Percentiles rank a stretch among this genome's conserved stretches.
phyloP scores from a whole-genome alignment of 1,140 invertebrate species.

The Eupristina koningsbergeri region DNA sequence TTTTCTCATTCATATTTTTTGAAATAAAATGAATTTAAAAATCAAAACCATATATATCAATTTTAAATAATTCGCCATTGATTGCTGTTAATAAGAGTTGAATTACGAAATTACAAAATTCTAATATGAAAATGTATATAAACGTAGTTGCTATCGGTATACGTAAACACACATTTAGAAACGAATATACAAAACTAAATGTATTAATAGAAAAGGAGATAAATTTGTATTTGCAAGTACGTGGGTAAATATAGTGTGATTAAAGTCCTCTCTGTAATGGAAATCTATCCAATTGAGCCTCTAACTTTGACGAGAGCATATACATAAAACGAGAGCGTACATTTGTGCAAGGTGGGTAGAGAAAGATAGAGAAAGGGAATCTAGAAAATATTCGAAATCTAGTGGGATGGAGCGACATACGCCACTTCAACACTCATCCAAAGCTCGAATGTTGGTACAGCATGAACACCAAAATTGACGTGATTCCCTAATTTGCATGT shows the following conservation, averaged over 20 bases:
- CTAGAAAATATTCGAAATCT: background rate
- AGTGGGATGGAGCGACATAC: background rate
- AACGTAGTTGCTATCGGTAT: background rate
- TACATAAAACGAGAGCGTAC: conserved; percentile 10
- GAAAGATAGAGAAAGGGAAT: background rate
- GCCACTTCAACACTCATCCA: conserved; percentile 3
- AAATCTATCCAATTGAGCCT: conserved; percentile 31
- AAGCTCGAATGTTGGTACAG: background rate
- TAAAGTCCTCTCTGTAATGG: conserved; percentile 34
- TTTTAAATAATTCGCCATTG: background rate
- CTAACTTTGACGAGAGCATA: conserved; percentile 29
- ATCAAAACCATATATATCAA: background rate
- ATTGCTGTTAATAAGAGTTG: background rate
- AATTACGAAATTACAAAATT: background rate
- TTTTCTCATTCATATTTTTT: too few species aligned
- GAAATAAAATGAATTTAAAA: too few species aligned
- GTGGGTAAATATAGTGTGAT: conserved; percentile 38
- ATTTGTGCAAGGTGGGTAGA: background rate
- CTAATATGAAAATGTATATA: background rate
- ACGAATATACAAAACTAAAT: background rate
- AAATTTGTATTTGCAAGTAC: background rate
- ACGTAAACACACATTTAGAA: background rate
- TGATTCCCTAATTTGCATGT: conserved; percentile 40
- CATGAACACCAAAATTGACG: conserved; percentile 33
- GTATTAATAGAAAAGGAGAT: conserved; percentile 19